Conservation (phyloP, 2,888 invertebrate species). For the Tipula unca region DNA sequence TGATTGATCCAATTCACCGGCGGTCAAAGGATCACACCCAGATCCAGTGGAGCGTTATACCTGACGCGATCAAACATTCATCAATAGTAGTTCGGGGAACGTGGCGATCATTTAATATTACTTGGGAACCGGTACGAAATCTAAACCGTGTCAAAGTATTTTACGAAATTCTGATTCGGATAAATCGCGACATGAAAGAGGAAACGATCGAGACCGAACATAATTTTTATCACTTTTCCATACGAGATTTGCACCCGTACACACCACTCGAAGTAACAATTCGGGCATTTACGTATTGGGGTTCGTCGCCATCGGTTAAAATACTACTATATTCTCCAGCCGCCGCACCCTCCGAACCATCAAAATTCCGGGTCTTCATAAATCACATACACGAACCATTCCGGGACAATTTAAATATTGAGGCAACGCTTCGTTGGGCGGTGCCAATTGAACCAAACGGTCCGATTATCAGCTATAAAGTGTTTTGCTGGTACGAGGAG, state of each 20-base stretch:
- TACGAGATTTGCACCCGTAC: constrained; percentile 54
- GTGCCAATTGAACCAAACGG: constrained; percentile 66
- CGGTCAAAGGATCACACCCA: constrained; percentile 21
- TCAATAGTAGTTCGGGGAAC: constrained; percentile 64
- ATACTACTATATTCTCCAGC: constrained; percentile 66
- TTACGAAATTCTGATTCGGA: constrained; percentile 64
- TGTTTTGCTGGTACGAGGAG: constrained; percentile 52
- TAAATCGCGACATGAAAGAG: constrained; percentile 16
- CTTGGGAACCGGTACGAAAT: constrained; percentile 66
- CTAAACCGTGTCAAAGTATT: constrained; percentile 74
- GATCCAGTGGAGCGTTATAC: constrained; percentile 55
- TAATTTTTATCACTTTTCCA: constrained; percentile 45
- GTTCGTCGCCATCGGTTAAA: constrained; percentile 56
- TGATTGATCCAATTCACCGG: constrained; percentile 61
- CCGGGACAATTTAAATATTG: constrained; percentile 35
- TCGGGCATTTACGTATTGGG: constrained; percentile 79
- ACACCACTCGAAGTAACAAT: constrained; percentile 63
- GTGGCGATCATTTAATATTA: constrained; percentile 74
- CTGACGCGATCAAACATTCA: constrained; percentile 56
- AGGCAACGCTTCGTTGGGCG: constrained; percentile 72
- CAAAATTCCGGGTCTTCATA: constrained; percentile 64
- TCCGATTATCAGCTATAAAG: constrained; percentile 57
- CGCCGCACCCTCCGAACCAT: constrained; percentile 69
- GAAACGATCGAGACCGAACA: constrained; percentile 39
- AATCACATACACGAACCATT: constrained; percentile 43